A percentile compares a stretch with the other conserved stretches of the same genome.
Conservation (phyloP, 2,888 invertebrate species). For the Microplitis deprimator region DNA sequence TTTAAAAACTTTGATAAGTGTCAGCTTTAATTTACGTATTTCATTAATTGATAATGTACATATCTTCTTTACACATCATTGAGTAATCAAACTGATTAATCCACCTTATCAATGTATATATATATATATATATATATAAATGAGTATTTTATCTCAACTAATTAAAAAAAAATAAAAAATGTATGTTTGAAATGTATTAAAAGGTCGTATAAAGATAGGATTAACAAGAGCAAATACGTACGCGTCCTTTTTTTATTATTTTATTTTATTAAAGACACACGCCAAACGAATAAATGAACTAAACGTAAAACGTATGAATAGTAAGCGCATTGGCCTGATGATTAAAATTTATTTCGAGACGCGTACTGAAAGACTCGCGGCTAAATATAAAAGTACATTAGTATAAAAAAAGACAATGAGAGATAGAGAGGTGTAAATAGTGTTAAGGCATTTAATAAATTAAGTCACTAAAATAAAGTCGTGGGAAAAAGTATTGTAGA, state of each 20-base stretch:
- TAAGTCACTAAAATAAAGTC: slow-evolving; percentile 1
- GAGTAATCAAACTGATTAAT: slow-evolving; percentile 1
- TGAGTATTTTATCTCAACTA: not conserved
- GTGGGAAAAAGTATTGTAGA: slow-evolving; percentile 9
- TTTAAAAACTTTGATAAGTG: not conserved
- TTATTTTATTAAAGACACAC: not conserved
- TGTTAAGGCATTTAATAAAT: not conserved
- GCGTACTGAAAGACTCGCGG: not conserved
- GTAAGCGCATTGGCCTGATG: slow-evolving; percentile 16
- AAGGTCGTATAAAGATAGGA: not conserved
- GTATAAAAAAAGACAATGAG: not conserved
- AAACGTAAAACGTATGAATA: not conserved
- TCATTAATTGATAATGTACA: not conserved
- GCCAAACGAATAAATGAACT: not conserved
- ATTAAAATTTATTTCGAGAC: slow-evolving; percentile 17
- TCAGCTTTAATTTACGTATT: not conserved
- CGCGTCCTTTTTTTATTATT: too few relatives aligned
- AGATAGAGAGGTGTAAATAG: not conserved
- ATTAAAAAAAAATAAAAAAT: not conserved
- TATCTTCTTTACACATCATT: slow-evolving; percentile 1
- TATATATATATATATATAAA: not conserved
- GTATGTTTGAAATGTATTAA: not conserved
- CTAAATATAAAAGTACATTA: slow-evolving; percentile 21
- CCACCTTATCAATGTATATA: not conserved
- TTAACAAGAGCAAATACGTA: not conserved